Base-by-base conservation (phyloP, 2,113 vertebrate genomes). In the Zosterops hypoxanthus region DNA sequence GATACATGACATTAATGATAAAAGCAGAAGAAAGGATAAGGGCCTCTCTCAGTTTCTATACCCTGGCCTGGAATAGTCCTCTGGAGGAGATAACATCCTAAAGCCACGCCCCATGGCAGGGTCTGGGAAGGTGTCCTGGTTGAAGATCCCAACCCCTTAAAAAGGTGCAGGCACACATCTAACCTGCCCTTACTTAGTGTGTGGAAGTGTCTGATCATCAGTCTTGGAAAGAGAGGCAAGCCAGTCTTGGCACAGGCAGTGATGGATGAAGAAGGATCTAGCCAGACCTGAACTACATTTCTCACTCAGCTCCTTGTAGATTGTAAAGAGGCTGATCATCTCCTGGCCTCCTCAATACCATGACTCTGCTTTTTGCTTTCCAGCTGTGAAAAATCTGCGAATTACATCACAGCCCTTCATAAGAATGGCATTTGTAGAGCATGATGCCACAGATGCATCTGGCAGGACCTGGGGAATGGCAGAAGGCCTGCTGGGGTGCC, bases 101-200 rank as follows among this genome's bases (percentile, higher is more conserved):
- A 85, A 61, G 33, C 11, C 24, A 36, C 26, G 12, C 3, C 5
- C 14, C 11, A 9, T 4, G 5, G 3, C 2, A 8, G 14, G 4
- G 4, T 63, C 14, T 61, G 28, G 52, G 71, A 82, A 71, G 2
- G 8, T 41, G 16, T 84, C 21, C 34, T 17, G 53, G 15, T 0
- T 94, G 76, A 86, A 49, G 28, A 75, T 41, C 7, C 6, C 47
- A 91, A 65, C 17, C 8, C 6, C 36, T 65, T 17, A 9, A 34
- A 73, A 56, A 26, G 26, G 16, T 29, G 10, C 42, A 59, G 44
- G n/a, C 9, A 49, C 2, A 16, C 9, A 1, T 33, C 14, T 53
- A 66, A 6, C 25, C 22, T 80, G 44, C 2, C 20, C 16, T 41
- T 39, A 25, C 5, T 72, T 68, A 59, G 8, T 7, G 50, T 7